Base-by-base conservation (phyloP, 1,140 invertebrate genomes). In the Zaprionus ornatus region DNA sequence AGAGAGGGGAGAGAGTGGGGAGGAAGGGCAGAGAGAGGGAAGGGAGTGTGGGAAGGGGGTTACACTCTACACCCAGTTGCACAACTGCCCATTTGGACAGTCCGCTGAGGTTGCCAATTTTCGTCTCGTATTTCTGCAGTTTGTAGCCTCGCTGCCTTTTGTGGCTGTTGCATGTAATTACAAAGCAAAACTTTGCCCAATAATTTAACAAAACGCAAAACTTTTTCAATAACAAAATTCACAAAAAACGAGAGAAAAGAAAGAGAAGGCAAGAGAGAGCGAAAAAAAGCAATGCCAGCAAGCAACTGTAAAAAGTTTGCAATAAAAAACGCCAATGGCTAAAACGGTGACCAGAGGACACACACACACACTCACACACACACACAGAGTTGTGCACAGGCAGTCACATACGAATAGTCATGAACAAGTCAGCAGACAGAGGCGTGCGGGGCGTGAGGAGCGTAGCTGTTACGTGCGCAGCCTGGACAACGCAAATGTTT, bases 161-260 rank as follows among this genome's bases (percentile, higher is more conserved):
- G 64, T 56, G 62, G 42, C 45, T 76, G 42, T 63, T 74, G 84
- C 80, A 88, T 88, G 84, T 90, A 88, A 88, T 88, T 88, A 90
- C 84, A 88, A 90, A 80, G 77, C 80, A 84, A 84, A 88, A 88
- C 80, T 84, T 88, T 79, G 65, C 70, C 84, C 79, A 84, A 88
- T 87, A 80, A 79, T 81, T 90, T 70, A 70, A 72, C 78, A 81
- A 84, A 87, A 80, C 80, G 66, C 59, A 69, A 72, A 88, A 88
- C 86, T 88, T 88, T 88, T 88, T 90, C 86, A 88, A 88, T 88
- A 88, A 90, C 69, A 85, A 85, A 87, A 87, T 69, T 90, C 74
- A 35, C 54, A 72, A 74, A 77, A 32, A 19, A 29, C 48, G 35
- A 52, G 23, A 21, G 17, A 54, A 57, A 50, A 62, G 50, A 66